phyloP scores from a whole-genome alignment of 2,888 invertebrate species.

The Machimus rusticus region DNA sequence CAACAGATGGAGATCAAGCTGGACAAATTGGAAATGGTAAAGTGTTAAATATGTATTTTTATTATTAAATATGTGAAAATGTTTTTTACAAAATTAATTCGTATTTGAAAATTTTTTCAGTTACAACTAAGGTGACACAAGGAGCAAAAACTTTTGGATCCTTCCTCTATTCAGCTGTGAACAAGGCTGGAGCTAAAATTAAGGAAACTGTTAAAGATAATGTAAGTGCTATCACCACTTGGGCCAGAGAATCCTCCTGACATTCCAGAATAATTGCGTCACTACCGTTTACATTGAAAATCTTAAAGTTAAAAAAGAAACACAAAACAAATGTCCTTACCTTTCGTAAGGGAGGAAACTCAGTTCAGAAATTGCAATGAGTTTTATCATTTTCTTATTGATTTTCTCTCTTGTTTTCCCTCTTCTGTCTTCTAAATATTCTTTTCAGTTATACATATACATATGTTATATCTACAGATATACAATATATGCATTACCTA shows the following conservation, averaged over 20 bases:
- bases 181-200: constrained; percentile 95
- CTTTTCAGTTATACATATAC: background rate
- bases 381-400: background rate
- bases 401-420: background rate
- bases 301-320: background rate
- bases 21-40: constrained; percentile 80
- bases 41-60: constrained; percentile 49
- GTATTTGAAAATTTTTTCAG: constrained; percentile 61
- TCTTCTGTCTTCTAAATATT: background rate
- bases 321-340: background rate
- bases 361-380: background rate
- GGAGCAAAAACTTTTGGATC: constrained; percentile 91
- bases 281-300: background rate
- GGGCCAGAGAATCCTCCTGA: background rate
- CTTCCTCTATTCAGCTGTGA: constrained; percentile 93
- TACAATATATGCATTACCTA: background rate
- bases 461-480: background rate
- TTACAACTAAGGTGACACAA: constrained; percentile 87
- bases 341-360: background rate
- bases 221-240: constrained; percentile 68
- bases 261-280: background rate
- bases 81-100: constrained; percentile 55
- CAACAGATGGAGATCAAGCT: constrained; percentile 77
- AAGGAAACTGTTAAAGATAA: constrained; percentile 97
- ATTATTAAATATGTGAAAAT: constrained; percentile 56